Conservation (phyloP, 2,113 vertebrate species). For the Candoia aspera region DNA sequence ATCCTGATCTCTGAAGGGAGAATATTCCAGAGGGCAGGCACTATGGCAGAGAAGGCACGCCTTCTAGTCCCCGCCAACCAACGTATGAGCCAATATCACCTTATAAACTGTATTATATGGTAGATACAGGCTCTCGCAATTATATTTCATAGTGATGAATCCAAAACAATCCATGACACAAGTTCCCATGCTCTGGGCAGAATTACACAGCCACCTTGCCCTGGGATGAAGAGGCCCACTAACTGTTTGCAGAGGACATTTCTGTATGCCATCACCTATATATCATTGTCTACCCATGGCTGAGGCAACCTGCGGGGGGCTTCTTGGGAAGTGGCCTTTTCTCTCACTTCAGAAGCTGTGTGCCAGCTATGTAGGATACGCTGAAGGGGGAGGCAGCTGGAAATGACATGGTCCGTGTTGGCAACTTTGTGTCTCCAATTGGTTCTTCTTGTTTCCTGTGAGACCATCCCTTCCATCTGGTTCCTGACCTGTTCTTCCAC, state of each 20-base stretch:
- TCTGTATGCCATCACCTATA: background rate
- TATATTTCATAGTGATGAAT: background rate
- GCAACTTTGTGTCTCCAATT: background rate
- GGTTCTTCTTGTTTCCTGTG: background rate
- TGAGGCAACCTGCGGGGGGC: background rate
- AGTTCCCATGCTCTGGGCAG: background rate
- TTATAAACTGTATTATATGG: background rate
- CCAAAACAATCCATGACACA: background rate
- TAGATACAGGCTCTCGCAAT: background rate
- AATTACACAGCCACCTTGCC: background rate
- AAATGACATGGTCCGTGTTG: background rate
- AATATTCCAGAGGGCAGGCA: no score
- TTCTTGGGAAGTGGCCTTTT: background rate
- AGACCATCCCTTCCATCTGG: background rate
- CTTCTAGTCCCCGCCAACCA: no score
- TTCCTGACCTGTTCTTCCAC: background rate
- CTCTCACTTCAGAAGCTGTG: background rate
- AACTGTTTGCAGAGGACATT: background rate
- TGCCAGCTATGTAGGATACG: background rate
- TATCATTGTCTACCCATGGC: background rate
- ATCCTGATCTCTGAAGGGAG: no score
- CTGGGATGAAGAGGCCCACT: background rate
- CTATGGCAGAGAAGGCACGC: background rate
- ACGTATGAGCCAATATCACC: background rate
- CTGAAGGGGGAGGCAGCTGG: background rate